Evolutionary conservation across 2,888 invertebrate species (phyloP), one percentile per base, ranked within the genome.

Genomic region (Papilio demoleus): DNA sequence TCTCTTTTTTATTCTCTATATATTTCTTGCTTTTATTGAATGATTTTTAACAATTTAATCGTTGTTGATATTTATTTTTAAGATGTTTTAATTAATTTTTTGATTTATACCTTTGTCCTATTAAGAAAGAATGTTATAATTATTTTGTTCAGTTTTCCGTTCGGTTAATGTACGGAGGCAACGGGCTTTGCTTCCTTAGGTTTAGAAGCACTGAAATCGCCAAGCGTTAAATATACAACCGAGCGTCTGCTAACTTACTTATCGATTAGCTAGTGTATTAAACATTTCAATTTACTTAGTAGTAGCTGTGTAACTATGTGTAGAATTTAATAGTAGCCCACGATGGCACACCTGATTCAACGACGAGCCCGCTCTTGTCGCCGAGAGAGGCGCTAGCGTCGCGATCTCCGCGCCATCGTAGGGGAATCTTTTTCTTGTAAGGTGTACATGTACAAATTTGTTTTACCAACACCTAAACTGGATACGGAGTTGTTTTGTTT

Each of bases 361-460:
- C 59, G n/a, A 27, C 50, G 11, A 14, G 61, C 63, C 63, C 27
- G 27, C 17, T 45, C 45, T 47, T 62, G 56, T 56, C 61, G 62
- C 12, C 65, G 62, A 53, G 71, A 50, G 59, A 38, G 56, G 36
- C 12, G 58, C 27, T n/a, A 65, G 70, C 66, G 71, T 68, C 56
- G 24, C 53, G 56, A 62, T 68, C 68, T 61, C 70, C 72, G 71
- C 74, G 74, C 76, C 74, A 73, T 75, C 75, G 76, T 76, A 76
- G 71, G 65, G 71, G 38, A 73, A 72, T 70, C 71, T 67, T 68
- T 67, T 53, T 53, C 31, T 53, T 75, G 71, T 80, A 81, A 83
- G 81, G 80, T 85, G 82, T 87, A 80, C 80, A 81, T 90, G 90
- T 90, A 92, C 90, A 91, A 90, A 91, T 90, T 86, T 90, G 79